Base-by-base conservation (phyloP, 2,888 invertebrate species). In the Hypomecis punctinalis region DNA sequence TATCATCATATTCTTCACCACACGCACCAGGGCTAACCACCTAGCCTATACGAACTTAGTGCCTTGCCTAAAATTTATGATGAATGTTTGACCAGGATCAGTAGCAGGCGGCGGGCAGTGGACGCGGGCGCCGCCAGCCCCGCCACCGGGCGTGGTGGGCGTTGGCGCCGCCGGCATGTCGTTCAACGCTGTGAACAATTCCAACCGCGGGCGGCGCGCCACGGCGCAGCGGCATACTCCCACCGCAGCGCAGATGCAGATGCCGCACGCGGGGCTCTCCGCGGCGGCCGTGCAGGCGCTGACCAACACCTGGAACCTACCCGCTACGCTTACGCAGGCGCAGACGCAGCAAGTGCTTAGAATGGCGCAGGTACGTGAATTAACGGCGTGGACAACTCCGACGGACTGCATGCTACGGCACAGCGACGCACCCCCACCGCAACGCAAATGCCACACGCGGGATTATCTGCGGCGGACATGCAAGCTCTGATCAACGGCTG, bases 71-170 rank as follows among this genome's bases (percentile, higher is more conserved):
- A 23, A 23, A 23, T 23, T 5, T 40, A 7, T 40, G 7, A 6
- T 7, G 40, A 9, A 0, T 33, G 8, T 23, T 10, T 23, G 6
- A 33, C 5, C 80, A 90, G 91, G 91, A 1, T 78, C 89, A 37
- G 89, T 87, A 47, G 80, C 87, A 13, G 88, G 94, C 69, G 94
- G 94, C 11, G 96, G 96, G 0, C 96, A 96, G 74, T 97, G 97
- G 97, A 97, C 96, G 36, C 93, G 96, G 39, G 96, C 96, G 73
- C 97, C 97, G 0, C 94, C 95, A 0, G 95, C 95, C 45, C 96
- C 97, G 7, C 96, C 96, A 0, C 91, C 94, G 61, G 74, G 84
- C 59, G 85, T 79, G 37, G 86, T 81, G 13, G 78, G 79, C 10
- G 82, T 78, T 5, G 78, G 72, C 6, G 76, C 62, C 6, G 75